phyloP scores from a whole-genome alignment of 2,113 vertebrate species.

The Oxygymnocypris stewartii region DNA sequence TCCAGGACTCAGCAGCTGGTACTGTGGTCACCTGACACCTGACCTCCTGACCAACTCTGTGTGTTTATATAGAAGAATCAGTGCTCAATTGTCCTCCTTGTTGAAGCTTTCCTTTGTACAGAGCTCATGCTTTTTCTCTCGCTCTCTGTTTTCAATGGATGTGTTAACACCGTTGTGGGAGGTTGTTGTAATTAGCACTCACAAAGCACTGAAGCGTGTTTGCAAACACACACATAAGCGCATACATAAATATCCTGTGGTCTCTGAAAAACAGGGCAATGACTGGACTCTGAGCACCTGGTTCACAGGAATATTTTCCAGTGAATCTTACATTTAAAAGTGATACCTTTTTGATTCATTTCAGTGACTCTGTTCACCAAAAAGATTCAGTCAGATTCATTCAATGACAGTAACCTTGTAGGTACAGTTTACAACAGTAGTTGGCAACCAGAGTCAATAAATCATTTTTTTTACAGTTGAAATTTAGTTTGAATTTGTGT shows the following conservation, averaged over 20 bases:
- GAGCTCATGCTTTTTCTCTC: not conserved
- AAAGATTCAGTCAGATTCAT: not conserved
- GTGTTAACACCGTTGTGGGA: conserved; percentile 20
- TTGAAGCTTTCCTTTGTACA: not conserved
- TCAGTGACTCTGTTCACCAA: not conserved
- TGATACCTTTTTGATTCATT: not conserved
- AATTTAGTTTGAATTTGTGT: not conserved
- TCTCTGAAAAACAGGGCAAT: not conserved
- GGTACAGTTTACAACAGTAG: not conserved
- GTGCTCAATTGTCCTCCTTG: not conserved
- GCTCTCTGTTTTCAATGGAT: conserved; percentile 9
- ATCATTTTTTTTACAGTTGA: not conserved
- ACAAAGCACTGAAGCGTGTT: conserved; percentile 28
- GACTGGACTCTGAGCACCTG: conserved; percentile 1
- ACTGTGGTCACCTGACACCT: conserved; percentile 35
- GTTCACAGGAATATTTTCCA: not conserved
- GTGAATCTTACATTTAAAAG: not conserved
- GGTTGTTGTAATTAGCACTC: conserved; percentile 34
- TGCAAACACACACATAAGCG: conserved; percentile 29
- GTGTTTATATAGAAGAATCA: conserved; percentile 22
- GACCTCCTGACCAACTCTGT: conserved; percentile 30
- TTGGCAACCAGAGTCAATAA: not conserved
- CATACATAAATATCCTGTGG: not conserved
- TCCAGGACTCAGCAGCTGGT: conserved; percentile 42
- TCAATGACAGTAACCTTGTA: not conserved